Base-by-base conservation (phyloP, 2,888 invertebrate genomes). In the Hirudinaria manillensis region DNA sequence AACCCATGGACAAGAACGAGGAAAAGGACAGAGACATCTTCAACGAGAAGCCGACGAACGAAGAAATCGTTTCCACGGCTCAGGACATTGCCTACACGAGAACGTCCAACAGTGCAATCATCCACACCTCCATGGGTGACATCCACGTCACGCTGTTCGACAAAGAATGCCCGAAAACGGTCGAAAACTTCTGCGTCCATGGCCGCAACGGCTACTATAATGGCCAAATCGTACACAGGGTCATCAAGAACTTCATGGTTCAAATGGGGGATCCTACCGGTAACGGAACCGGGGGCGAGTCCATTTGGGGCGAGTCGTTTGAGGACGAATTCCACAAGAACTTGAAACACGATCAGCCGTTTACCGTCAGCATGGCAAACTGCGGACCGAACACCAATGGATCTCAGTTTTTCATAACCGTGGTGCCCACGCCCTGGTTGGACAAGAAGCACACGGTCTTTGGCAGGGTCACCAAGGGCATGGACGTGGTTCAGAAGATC, bases 401-500 rank as follows among this genome's bases (percentile, higher is more conserved):
- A 70, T 96, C 96, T 82, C 99, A 99, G 88, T 99, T 99, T 88
- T 99, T 99, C 85, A 91, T 99, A 81, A 98, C 98, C 0, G 89
- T 98, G 0, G 91, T 93, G 4, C 97, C 98, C 21, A 95, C 96
- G 90, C 95, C 98, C 0, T 99, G 98, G 98, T 85, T 99, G 79
- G 99, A 99, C 86, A 96, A 96, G 86, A 99, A 99, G 85, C 99
- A 99, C 85, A 99, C 98, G 0, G 93, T 99, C 38, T 98, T 99
- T 86, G 99, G 96, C 0, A 89, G 97, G 76, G 94, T 97, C 13
- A 89, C 90, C 3, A 92, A 93, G 84, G 97, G 88, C 68, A 98
- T 99, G 96, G 98, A 98, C 87, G 94, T 97, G 0, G 92, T 94
- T 3, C 96, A 98, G 86, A 94, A 93, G 86, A 94, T 99, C 80